Evolutionary conservation across 1,140 invertebrate species (phyloP).

Genomic region (Pectinophora gossypiella): DNA sequence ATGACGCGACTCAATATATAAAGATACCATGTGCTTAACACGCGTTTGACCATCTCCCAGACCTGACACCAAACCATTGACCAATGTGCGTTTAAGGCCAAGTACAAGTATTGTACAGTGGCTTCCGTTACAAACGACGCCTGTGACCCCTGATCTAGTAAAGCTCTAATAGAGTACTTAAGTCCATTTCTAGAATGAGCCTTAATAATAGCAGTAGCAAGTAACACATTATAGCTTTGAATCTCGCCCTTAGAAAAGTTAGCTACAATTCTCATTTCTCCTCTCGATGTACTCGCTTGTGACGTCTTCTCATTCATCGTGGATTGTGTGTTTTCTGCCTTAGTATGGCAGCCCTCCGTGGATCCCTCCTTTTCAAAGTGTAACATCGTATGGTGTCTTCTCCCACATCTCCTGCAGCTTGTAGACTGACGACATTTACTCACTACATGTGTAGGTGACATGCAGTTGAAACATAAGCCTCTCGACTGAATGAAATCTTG

Average conservation of each 20-base stretch:
- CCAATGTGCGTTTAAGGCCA: conserved; percentile 10
- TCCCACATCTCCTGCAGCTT: conserved; percentile 12
- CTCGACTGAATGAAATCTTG: too few species aligned
- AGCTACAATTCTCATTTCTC: background rate
- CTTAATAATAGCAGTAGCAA: conserved; percentile 20
- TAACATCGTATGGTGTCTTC: conserved; percentile 17
- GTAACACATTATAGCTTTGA: conserved; percentile 11
- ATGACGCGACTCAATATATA: background rate
- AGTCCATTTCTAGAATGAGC: too few species aligned
- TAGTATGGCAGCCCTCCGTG: too few species aligned
- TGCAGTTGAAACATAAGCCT: conserved; percentile 19
- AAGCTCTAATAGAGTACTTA: too few species aligned
- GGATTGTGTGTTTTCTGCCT: conserved; percentile 2
- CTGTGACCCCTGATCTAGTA: too few species aligned
- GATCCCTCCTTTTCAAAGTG: conserved; percentile 14
- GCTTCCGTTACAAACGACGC: too few species aligned
- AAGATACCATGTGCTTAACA: conserved; percentile 1
- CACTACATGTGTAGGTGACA: conserved; percentile 15
- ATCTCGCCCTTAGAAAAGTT: background rate
- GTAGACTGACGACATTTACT: conserved; percentile 4
- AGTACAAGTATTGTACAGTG: too few species aligned
- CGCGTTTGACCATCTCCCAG: conserved; percentile 12
- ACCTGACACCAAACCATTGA: conserved; percentile 14
- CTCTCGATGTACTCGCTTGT: background rate
- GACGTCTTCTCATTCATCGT: background rate